A percentile compares a stretch with the other conserved stretches of the same genome.
These are phyloP conservation scores for Alces alces DNA, from an alignment of 2,113 vertebrate genomes.

Conservation along the genomic window DNA sequence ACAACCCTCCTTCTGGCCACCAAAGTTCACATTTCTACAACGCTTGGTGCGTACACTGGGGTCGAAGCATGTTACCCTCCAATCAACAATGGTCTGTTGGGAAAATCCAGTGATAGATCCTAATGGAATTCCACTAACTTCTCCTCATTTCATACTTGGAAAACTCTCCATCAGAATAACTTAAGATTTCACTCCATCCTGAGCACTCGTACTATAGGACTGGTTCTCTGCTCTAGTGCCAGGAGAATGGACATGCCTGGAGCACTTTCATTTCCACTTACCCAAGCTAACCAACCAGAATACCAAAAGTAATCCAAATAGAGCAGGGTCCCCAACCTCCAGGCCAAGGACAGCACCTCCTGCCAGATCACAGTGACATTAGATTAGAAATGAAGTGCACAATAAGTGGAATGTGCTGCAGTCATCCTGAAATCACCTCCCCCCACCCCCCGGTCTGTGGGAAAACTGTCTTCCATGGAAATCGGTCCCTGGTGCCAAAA, in stretches of 20 bases:
- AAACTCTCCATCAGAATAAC: not conserved
- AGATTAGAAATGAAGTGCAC: not conserved
- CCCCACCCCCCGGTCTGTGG: not conserved
- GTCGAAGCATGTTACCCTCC: not conserved
- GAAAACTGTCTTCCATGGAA: not conserved
- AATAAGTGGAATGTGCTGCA: not conserved
- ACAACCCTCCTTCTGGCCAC: not conserved
- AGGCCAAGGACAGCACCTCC: not conserved
- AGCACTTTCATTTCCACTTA: not conserved
- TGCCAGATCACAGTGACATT: not conserved
- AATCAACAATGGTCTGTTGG: not conserved
- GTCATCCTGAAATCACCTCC: not conserved
- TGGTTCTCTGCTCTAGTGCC: not conserved
- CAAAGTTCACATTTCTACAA: not conserved
- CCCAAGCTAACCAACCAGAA: not conserved
- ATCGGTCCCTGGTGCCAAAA: not conserved
- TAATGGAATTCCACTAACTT: not conserved
- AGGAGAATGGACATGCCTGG: not conserved
- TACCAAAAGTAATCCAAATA: not conserved
- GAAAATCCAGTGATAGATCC: not conserved
- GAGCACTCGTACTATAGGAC: not conserved
- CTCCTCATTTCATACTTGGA: not conserved
- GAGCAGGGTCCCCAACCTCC: not conserved
- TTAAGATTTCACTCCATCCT: not conserved
- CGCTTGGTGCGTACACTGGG: rapidly evolving